phyloP scores from a whole-genome alignment of 2,113 vertebrate species.

The Numenius arquata region DNA sequence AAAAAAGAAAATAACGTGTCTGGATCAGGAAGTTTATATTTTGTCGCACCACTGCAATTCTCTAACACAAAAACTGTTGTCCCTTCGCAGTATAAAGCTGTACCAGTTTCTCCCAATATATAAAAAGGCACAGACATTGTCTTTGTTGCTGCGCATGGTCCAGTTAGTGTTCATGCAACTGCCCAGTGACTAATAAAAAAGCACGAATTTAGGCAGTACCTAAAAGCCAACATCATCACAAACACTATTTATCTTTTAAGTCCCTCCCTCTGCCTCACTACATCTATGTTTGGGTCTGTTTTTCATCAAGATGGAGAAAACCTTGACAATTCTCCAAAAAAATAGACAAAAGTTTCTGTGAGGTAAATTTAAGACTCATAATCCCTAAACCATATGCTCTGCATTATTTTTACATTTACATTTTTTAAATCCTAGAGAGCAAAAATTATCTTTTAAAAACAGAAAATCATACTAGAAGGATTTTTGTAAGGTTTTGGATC shows the following conservation, averaged over 20 bases:
- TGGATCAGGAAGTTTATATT: neutral
- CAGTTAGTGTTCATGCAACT: neutral
- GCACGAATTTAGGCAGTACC: neutral
- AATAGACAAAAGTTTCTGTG: neutral
- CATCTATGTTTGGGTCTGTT: neutral
- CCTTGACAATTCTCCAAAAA: neutral
- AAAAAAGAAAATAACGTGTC: neutral
- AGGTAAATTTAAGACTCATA: neutral
- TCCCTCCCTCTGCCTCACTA: neutral
- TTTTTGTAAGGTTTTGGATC: neutral
- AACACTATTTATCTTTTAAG: neutral
- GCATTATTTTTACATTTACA: neutral
- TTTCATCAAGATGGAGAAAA: neutral
- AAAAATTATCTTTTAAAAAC: neutral
- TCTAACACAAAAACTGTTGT: neutral
- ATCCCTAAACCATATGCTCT: neutral
- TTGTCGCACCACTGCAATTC: neutral
- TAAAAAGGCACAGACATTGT: neutral
- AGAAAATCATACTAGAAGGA: neutral
- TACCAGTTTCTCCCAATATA: neutral
- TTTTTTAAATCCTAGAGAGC: neutral
- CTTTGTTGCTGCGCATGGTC: neutral
- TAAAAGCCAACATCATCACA: neutral
- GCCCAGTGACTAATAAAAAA: neutral
- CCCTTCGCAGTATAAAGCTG: neutral